Base-by-base conservation (phyloP, 2,797 vertebrate genomes). In the Diplodus sargus region DNA sequence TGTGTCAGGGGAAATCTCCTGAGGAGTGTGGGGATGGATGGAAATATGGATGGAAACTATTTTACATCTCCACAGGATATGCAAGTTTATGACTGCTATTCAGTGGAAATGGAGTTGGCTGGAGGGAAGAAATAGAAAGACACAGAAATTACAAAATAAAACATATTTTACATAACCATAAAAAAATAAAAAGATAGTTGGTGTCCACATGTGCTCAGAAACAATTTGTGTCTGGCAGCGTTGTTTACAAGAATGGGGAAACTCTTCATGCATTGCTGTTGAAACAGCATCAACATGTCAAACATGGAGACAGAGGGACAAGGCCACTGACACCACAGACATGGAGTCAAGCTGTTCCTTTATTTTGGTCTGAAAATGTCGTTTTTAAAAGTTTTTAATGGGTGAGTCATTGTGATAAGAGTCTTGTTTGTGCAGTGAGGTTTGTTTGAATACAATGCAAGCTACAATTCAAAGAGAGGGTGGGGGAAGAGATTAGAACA, bases 231-330 rank as follows among this genome's bases (percentile, higher is more conserved):
- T 28, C 10, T 28, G 62, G 42, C 39, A 63, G 20, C 47, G 16
- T 45, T 82, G 77, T 82, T 90, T 88, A 87, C 62, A 53, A 49
- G 23, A 30, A 2, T 30, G 47, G 75, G 52, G 47, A 48, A 64
- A 42, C 69, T 47, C 25, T 59, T 69, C 15, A 2, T 20, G 10
- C 1, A 48, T 80, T 10, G 9, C 79, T 0, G 12, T 56, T 77
- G 86, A 20, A 83, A 89, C 81, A 49, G 3, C 73, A 61, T 79
- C 81, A 86, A 86, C 86, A 88, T 69, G 65, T 52, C 74, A 74
- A 53, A 43, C 23, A 28, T 25, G 47, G 23, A 80, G 30, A 51
- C 56, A 11, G 60, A 69, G 2, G 56, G 28, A 51, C 23, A 9
- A 71, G 65, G 64, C 22, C 80, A 65, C 53, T 16, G 77, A 85